phyloP scores from a whole-genome alignment of 2,888 invertebrate species.

The Ectemnius continuus region DNA sequence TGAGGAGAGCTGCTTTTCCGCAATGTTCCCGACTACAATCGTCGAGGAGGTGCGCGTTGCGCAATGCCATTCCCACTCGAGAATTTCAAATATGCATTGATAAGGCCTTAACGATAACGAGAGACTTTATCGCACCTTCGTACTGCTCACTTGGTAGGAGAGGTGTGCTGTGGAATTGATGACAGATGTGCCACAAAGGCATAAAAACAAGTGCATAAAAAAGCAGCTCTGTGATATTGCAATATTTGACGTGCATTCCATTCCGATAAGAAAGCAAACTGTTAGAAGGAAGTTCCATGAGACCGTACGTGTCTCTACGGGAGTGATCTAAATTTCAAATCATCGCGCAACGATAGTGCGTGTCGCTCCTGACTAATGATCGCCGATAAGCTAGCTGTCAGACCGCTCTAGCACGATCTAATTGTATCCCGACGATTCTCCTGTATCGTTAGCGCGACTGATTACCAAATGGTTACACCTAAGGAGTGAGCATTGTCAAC shows the following conservation, averaged over 20 bases:
- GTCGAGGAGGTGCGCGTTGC: conserved; percentile 4
- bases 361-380: neutral
- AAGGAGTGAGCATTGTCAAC: conserved; percentile 1
- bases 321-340: conserved; percentile 12
- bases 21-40: neutral
- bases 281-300: no score
- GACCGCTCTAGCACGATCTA: conserved; percentile 15
- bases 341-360: conserved; percentile 5
- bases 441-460: conserved; percentile 33
- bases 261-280: no score
- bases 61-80: neutral
- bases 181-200: neutral
- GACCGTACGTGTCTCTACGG: neutral
- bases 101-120: conserved; percentile 10
- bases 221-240: no score
- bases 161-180: neutral
- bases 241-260: no score
- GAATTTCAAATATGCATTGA: neutral
- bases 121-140: neutral
- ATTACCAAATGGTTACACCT: conserved; percentile 1
- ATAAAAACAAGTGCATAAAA: neutral
- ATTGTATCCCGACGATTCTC: conserved; percentile 27
- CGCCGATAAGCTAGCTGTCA: neutral
- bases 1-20: neutral
- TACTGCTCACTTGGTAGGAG: neutral